These are phyloP conservation scores for Stichodactyla helianthus DNA, from an alignment of 64 coral and sea anemone genomes.

Conservation along the genomic window DNA sequence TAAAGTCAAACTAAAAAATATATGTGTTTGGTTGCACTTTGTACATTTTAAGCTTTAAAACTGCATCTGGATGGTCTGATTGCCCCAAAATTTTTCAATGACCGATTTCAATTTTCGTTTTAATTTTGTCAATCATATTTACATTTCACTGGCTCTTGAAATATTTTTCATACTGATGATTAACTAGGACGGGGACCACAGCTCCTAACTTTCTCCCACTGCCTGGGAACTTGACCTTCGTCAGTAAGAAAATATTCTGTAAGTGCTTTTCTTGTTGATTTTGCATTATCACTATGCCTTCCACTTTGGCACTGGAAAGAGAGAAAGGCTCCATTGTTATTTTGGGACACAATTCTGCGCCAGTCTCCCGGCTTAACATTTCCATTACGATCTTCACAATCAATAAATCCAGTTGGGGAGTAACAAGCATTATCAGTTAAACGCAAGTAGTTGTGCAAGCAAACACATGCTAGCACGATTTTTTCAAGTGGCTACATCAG, in stretches of 20 bases:
- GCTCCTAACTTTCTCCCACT: conserved; percentile 28
- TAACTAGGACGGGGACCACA: conserved; percentile 40
- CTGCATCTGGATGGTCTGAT: too few species aligned
- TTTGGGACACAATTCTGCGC: conserved; percentile 24
- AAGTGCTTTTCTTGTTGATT: background rate
- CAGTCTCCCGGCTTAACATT: conserved; percentile 32
- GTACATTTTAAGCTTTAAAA: too few species aligned
- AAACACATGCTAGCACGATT: conserved; percentile 41
- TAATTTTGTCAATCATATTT: too few species aligned
- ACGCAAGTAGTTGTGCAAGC: conserved; percentile 51
- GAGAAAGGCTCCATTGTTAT: conserved; percentile 11
- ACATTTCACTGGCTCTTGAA: too few species aligned
- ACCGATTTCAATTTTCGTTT: too few species aligned
- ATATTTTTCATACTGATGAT: too few species aligned
- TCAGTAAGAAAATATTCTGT: conserved; percentile 29
- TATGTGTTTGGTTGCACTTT: too few species aligned
- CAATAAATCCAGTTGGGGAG: conserved; percentile 28
- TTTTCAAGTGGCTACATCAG: conserved; percentile 18
- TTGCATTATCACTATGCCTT: conserved; percentile 25
- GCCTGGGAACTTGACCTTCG: conserved; percentile 50
- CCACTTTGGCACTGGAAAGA: conserved; percentile 15
- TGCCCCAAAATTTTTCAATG: too few species aligned
- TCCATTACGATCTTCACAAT: conserved; percentile 37
- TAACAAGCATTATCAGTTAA: conserved; percentile 24
- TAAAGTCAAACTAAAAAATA: too few species aligned